These are phyloP conservation scores for Morone saxatilis DNA, from an alignment of 2,113 vertebrate species.

Conservation along the genomic window DNA sequence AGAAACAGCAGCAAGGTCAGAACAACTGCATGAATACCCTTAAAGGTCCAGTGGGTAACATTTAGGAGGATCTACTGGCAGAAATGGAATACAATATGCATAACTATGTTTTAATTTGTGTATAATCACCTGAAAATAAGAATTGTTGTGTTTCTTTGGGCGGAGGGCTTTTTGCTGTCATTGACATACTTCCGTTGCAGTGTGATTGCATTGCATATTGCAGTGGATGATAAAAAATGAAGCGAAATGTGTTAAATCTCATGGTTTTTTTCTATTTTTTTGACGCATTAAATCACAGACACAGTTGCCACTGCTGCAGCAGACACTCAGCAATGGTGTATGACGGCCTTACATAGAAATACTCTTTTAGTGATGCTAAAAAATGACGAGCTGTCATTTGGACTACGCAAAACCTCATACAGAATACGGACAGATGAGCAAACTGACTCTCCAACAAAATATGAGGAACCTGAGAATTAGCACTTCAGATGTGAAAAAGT, in stretches of 20 bases:
- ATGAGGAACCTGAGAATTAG: background rate
- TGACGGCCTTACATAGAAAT: too few relatives aligned
- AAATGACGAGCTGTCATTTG: too few relatives aligned
- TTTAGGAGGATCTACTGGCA: too few relatives aligned
- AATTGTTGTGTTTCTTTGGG: too few relatives aligned
- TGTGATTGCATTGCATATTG: too few relatives aligned
- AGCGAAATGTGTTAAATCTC: background rate
- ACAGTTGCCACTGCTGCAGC: background rate
- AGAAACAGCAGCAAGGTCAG: conserved; percentile 8
- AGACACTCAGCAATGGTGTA: background rate
- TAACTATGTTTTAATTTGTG: too few relatives aligned
- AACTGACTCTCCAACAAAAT: too few relatives aligned
- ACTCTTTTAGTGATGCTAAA: too few relatives aligned
- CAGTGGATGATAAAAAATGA: background rate
- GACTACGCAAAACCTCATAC: too few relatives aligned
- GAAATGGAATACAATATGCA: too few relatives aligned
- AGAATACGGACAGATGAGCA: background rate
- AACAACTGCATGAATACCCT: background rate
- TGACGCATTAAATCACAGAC: background rate
- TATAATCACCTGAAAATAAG: too few relatives aligned
- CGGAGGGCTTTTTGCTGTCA: background rate
- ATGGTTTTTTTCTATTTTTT: background rate
- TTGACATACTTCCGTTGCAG: background rate
- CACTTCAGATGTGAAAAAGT: background rate
- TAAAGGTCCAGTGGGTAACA: too few relatives aligned